Evolutionary conservation across 2,888 invertebrate species (phyloP), one percentile per base, ranked within the genome.

Genomic region (Melieria picta): DNA sequence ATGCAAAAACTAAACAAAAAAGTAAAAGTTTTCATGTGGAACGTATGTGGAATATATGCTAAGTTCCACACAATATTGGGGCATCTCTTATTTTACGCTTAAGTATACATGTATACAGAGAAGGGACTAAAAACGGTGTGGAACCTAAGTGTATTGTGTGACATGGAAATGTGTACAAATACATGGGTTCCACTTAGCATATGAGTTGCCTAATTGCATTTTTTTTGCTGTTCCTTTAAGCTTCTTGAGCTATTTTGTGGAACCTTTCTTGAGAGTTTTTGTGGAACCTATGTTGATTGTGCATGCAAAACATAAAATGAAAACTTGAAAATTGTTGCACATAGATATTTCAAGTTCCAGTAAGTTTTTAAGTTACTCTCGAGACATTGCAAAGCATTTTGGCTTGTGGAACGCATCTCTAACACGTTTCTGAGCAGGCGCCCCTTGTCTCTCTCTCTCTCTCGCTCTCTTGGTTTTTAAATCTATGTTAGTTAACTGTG

Each of bases 71-170:
- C 16, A 16, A 16, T 7, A 56, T n/a, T 56, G 56, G 13, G 16
- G 1, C 6, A 13, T 4, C 3, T 7, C n/a, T 7, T 10, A 10
- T 50, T 50, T 10, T 50, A 10, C 30, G 7, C n/a, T 57, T 2
- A 7, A 16, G 42, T 7, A 10, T 10, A 7, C 4, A 13, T 5
- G 0, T 57, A 57, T 3, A 57, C 16, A 11, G 42, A 10, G 10
- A 9, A 16, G n/a, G 10, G 55, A 6, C n/a, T 16, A 6, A 13
- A 55, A 55, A 60, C 1, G 1, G 42, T 52, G 52, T 64, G 50
- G 50, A 64, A 64, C 52, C 42, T 3, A 64, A 4, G 63, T 64
- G 11, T 3, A 50, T 10, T 50, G 50, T 50, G 50, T 50, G 50
- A 1, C 13, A 5, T 16, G 30, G 4, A 57, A 57, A 57, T 5